Percentiles rank a stretch among this genome's conserved stretches.
These are phyloP conservation scores for Onychostoma macrolepis DNA, from an alignment of 2,113 vertebrate species.

Conservation along the genomic window DNA sequence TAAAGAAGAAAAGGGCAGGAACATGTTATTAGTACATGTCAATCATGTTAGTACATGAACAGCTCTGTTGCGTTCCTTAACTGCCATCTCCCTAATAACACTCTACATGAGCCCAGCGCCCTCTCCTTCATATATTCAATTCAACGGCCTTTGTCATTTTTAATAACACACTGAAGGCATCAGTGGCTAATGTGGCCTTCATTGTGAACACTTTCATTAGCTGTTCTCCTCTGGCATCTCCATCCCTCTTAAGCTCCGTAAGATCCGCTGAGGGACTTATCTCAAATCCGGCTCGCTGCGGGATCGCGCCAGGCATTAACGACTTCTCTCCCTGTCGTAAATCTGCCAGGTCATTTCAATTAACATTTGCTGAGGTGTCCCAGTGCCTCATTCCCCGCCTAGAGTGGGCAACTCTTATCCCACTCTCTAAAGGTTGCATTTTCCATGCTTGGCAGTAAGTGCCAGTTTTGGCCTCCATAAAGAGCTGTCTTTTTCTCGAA, in stretches of 20 bases:
- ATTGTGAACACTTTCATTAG: conserved; percentile 53
- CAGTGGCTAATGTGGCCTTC: conserved; percentile 47
- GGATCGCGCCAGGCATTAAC: conserved; percentile 39
- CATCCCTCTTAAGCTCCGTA: conserved; percentile 45
- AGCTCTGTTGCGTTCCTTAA: conserved; percentile 13
- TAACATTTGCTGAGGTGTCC: conserved; percentile 56
- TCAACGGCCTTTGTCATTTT: conserved; percentile 45
- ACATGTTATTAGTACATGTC: conserved; percentile 9
- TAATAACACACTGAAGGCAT: conserved; percentile 35
- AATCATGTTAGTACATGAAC: too few relatives aligned
- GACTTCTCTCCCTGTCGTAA: conserved; percentile 38
- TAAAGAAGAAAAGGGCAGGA: conserved; percentile 18
- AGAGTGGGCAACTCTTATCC: conserved; percentile 28
- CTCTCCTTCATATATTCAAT: conserved; percentile 41
- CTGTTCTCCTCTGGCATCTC: conserved; percentile 30
- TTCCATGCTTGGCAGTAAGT: conserved; percentile 17
- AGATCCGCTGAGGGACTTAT: conserved; percentile 46
- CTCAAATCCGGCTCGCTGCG: conserved; percentile 42
- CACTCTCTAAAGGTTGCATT: conserved; percentile 41
- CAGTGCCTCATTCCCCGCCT: neutral
- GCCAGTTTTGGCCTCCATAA: conserved; percentile 16
- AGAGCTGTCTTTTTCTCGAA: conserved; percentile 23
- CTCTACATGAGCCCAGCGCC: neutral
- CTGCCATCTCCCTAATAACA: conserved; percentile 14
- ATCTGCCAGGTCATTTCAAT: conserved; percentile 57